phyloP scores from a whole-genome alignment of 1,140 invertebrate species.

The Heliconius eleuchia region DNA sequence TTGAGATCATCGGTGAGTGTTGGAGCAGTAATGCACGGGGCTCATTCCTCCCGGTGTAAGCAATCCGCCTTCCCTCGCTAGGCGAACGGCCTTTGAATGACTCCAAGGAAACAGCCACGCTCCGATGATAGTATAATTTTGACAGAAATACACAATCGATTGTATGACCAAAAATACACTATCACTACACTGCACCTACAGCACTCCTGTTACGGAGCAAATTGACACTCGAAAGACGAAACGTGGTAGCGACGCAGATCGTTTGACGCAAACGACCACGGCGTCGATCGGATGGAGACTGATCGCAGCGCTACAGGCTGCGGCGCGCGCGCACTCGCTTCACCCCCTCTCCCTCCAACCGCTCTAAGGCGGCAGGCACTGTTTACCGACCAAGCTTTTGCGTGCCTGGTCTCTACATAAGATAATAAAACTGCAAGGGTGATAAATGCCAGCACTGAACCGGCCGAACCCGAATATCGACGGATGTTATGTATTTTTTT shows the following conservation, averaged over 20 bases:
- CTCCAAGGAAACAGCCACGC: conserved; percentile 61
- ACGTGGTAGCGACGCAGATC: conserved; percentile 66
- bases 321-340: conserved; percentile 50
- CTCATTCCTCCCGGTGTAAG: conserved; percentile 78
- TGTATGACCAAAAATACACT: conserved; percentile 78
- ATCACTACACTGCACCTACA: conserved; percentile 73
- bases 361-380: conserved; percentile 37
- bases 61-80: conserved; percentile 75
- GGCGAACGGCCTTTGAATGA: conserved; percentile 71
- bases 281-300: conserved; percentile 72
- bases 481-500: not conserved
- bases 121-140: conserved; percentile 65
- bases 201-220: conserved; percentile 64
- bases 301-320: conserved; percentile 60
- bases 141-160: conserved; percentile 72
- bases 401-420: conserved; percentile 57
- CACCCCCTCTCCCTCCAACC: conserved; percentile 40
- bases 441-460: conserved; percentile 44
- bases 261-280: conserved; percentile 57
- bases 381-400: conserved; percentile 63
- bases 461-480: conserved; percentile 14
- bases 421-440: conserved; percentile 63
- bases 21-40: conserved; percentile 71
- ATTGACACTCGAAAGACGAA: conserved; percentile 65
- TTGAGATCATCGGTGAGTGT: conserved; percentile 80